Evolutionary conservation across 1,140 invertebrate genomes (phyloP).

Genomic region (Lucilia sericata): DNA sequence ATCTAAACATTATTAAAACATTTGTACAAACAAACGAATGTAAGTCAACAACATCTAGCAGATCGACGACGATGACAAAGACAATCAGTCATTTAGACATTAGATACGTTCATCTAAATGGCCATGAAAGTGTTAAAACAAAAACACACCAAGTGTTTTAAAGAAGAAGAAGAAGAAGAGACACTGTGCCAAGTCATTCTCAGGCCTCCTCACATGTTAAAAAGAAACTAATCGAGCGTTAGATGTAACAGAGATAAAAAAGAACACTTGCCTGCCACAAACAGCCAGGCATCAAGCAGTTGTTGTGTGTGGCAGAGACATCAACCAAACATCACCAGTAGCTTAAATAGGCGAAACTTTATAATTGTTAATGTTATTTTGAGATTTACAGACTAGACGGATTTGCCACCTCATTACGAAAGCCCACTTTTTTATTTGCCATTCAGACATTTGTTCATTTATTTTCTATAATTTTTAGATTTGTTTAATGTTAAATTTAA

Average conservation of each 20-base stretch:
- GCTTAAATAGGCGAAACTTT: background rate
- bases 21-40: too few species aligned
- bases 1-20: background rate
- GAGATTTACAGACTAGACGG: background rate
- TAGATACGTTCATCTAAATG: background rate
- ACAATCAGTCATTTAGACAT: background rate
- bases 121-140: background rate
- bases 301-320: background rate
- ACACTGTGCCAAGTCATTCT: background rate
- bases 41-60: too few species aligned
- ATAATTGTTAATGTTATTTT: background rate
- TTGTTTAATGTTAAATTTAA: too few species aligned
- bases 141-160: background rate
- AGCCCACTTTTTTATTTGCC: background rate
- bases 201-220: background rate
- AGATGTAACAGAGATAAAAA: background rate
- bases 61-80: background rate
- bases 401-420: background rate
- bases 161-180: background rate
- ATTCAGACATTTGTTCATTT: too few species aligned
- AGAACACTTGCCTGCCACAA: background rate
- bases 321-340: background rate
- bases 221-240: background rate
- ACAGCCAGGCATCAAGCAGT: background rate
- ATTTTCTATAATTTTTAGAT: too few species aligned